A percentile compares a stretch with the other conserved stretches of the same genome.
phyloP scores from a whole-genome alignment of 2,113 vertebrate genomes.

The Pyxicephalus adspersus region DNA sequence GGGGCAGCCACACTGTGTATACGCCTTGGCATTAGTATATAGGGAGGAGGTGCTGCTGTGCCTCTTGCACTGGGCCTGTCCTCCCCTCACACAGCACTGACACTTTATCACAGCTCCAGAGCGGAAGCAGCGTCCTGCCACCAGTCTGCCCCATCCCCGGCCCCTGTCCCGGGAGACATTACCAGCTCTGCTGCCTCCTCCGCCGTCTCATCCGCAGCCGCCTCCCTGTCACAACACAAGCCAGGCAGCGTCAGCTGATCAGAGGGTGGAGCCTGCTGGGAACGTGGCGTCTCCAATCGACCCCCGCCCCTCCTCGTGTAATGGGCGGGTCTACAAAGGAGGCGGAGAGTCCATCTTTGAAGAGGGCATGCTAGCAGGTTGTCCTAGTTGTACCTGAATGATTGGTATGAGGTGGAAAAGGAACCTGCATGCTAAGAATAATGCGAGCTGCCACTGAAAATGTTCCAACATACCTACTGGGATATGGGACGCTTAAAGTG shows the following conservation, averaged over 20 bases:
- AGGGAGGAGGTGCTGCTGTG: neutral
- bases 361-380: neutral
- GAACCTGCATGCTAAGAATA: no score
- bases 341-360: constrained; percentile 11
- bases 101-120: neutral
- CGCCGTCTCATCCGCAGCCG: constrained; percentile 19
- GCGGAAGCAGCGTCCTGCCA: neutral
- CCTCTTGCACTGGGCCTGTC: neutral
- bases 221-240: constrained; percentile 41
- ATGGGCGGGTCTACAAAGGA: neutral
- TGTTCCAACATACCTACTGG: no score
- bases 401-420: no score
- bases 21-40: no score
- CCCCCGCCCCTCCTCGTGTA: neutral
- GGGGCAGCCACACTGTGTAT: no score
- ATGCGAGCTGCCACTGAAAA: no score
- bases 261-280: constrained; percentile 4
- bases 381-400: no score
- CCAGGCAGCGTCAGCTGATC: constrained; percentile 49
- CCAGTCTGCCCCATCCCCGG: neutral
- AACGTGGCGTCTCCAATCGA: constrained; percentile 40
- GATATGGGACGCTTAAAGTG: no score
- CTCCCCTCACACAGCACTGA: neutral
- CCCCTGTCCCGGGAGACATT: neutral
- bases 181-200: neutral